Percentiles rank a stretch among this genome's conserved stretches.
These are phyloP conservation scores for Pycnomerus fuliginosus DNA, from an alignment of 2,888 invertebrate genomes.

Conservation along the genomic window DNA sequence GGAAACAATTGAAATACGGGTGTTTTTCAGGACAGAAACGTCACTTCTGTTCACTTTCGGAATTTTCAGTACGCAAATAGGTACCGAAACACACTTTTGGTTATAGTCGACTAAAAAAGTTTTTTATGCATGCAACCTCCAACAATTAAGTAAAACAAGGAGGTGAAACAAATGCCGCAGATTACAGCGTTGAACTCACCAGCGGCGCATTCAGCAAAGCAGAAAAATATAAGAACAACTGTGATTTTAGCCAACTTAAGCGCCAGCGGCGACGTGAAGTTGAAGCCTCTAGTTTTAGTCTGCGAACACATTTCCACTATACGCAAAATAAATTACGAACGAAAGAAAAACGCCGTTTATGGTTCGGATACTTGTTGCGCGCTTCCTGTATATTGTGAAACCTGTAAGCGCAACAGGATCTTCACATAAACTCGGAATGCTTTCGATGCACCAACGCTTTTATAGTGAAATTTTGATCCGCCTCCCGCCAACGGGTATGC, in stretches of 20 bases:
- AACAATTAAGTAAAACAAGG: too few relatives aligned
- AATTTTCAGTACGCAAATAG: too few relatives aligned
- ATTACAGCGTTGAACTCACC: conserved; percentile 51
- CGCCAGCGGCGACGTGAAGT: conserved; percentile 21
- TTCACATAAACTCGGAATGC: conserved; percentile 27
- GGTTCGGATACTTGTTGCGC: conserved; percentile 19
- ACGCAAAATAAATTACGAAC: conserved; percentile 8
- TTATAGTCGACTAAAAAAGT: too few relatives aligned
- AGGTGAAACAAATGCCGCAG: too few relatives aligned
- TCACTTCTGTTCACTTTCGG: too few relatives aligned
- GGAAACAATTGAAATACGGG: too few relatives aligned
- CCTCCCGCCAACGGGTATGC: conserved; percentile 33
- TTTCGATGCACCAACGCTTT: conserved; percentile 28
- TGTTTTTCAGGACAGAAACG: too few relatives aligned
- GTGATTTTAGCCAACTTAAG: conserved; percentile 49
- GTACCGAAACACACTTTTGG: too few relatives aligned
- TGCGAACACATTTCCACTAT: conserved; percentile 7
- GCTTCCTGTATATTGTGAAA: conserved; percentile 5
- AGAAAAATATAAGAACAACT: conserved; percentile 58
- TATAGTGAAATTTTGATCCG: conserved; percentile 30
- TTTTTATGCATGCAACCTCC: too few relatives aligned
- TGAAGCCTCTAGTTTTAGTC: not conserved
- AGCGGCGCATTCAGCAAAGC: conserved; percentile 61
- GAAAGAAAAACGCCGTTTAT: conserved; percentile 6
- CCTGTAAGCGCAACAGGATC: conserved; percentile 28